Base-by-base conservation (phyloP, 2,888 invertebrate genomes). In the Siphlonurus alternatus region DNA sequence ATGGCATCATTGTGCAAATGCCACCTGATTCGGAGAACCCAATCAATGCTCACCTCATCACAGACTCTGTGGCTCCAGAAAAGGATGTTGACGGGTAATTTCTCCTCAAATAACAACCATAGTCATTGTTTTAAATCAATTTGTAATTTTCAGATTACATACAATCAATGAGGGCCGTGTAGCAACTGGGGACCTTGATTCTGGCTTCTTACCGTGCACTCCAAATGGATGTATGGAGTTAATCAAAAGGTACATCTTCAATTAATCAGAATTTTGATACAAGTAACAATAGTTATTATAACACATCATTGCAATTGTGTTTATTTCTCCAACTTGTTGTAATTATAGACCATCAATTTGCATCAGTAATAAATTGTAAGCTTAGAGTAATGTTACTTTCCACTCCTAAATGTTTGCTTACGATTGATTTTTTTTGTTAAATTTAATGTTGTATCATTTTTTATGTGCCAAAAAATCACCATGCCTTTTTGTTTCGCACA, bases 1-100 rank as follows among this genome's bases (percentile, higher is more conserved):
- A 97, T 76, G 97, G 97, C 63, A 94, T 97, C 72, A 95, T 97
- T 70, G 93, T 97, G 0, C 96, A 96, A 80, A 90, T 93, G 87
- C 98, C 98, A 0, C 78, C 98, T 66, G 98, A 99, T 74, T 83
- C 87, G 38, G 83, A 82, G 0, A 84, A 86, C 70, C 73, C 81
- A 70, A 95, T 99, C 67, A 89, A 98, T 78, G 84, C 91, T 0
- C 88, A 92, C 74, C 80, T 87, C 64, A 82, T 96, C 70, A 90
- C 94, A 0, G 93, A 98, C 73, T 78, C 88, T 2, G 95, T 99
- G 2, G 83, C 84, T 0, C 88, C 94, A 0, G 82, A 83, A 60
- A 98, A 98, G 78, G 97, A 97, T 79, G 95, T 97, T 20, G 97
- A 97, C 76, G 97, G 94, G 93, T 93, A 80, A 76, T 61, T 20